Conservation (phyloP, 2,797 vertebrate genomes). For the Rhynchotus rufescens region DNA sequence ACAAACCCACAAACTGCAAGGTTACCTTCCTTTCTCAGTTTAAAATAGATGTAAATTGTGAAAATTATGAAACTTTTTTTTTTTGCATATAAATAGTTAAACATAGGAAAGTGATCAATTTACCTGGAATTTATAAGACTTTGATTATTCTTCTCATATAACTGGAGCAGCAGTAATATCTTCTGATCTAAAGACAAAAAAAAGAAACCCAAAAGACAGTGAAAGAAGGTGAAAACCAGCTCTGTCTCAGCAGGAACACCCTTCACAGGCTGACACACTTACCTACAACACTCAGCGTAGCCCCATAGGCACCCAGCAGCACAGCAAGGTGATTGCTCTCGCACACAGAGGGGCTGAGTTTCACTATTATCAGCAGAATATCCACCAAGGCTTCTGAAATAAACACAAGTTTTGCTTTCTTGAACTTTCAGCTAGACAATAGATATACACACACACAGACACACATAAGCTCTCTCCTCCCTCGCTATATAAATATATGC, state of each 20-base stretch:
- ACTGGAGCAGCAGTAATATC: slow-evolving; percentile 87
- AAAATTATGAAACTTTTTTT: neutral
- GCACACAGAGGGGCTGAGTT: slow-evolving; percentile 86
- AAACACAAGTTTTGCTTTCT: neutral
- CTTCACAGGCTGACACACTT: slow-evolving; percentile 31
- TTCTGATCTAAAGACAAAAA: slow-evolving; percentile 88
- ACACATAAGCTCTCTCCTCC: neutral
- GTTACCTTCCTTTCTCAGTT: neutral
- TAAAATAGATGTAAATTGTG: neutral
- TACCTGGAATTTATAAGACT: slow-evolving; percentile 88
- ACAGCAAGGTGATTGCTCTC: slow-evolving; percentile 88
- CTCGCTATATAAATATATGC: neutral
- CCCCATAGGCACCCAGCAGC: slow-evolving; percentile 92
- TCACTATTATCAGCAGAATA: slow-evolving; percentile 86
- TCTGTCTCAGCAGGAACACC: neutral
- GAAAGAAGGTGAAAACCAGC: neutral
- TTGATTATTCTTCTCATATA: slow-evolving; percentile 89
- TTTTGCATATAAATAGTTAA: neutral
- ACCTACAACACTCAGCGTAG: slow-evolving; percentile 88
- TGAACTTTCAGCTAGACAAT: neutral
- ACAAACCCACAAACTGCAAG: neutral
- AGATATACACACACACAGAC: rapidly evolving
- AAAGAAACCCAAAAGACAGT: neutral
- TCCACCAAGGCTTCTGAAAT: slow-evolving; percentile 88
- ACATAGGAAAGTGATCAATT: neutral